phyloP scores from a whole-genome alignment of 2,797 vertebrate species.

The Spinibarbus caldwelli region DNA sequence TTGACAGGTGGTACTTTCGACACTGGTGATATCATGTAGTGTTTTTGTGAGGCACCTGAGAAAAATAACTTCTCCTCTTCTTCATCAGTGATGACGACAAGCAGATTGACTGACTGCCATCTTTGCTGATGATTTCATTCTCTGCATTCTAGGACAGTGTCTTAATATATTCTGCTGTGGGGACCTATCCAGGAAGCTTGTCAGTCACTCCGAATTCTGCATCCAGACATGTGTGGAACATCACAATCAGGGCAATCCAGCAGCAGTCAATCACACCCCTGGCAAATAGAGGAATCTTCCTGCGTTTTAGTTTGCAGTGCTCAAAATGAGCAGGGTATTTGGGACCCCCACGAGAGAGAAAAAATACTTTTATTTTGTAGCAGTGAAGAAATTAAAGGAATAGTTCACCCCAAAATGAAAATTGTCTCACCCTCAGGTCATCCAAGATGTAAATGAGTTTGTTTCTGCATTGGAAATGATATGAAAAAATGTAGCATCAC shows the following conservation, averaged over 20 bases:
- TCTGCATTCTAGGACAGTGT: conserved; percentile 2
- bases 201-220: conserved; percentile 42
- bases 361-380: background rate
- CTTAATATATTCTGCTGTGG: conserved; percentile 30
- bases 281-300: conserved; percentile 28
- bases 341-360: background rate
- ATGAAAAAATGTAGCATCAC: background rate
- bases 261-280: conserved; percentile 58
- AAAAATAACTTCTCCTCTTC: conserved; percentile 24
- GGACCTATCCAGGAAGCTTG: conserved; percentile 22
- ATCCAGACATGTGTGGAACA: conserved; percentile 30
- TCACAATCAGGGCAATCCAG: conserved; percentile 52
- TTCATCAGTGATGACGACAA: conserved; percentile 35
- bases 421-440: background rate
- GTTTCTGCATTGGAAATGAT: background rate
- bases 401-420: background rate
- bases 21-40: background rate
- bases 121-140: conserved; percentile 25
- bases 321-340: background rate
- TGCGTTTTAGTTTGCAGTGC: background rate
- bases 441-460: background rate
- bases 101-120: conserved; percentile 33
- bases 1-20: background rate
- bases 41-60: background rate
- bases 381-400: background rate